Evolutionary conservation across 1,140 invertebrate species (phyloP).

Genomic region (Drosophila subpulchrella): DNA sequence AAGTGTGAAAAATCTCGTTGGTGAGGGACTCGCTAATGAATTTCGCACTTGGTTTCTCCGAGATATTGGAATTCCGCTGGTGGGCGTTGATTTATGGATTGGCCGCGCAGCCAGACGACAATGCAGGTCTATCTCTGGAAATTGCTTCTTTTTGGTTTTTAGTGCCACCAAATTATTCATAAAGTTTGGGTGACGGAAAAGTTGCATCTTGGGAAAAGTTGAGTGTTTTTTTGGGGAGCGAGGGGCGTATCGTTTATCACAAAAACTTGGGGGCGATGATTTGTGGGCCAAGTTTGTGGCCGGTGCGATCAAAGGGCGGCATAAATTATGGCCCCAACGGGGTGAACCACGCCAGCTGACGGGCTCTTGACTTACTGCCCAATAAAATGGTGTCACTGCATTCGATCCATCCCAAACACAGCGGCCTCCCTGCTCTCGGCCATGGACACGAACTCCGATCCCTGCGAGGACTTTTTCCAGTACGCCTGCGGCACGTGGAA

Average conservation of each 20-base stretch:
- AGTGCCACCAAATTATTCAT: not conserved
- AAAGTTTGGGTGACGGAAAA: conserved; percentile 28
- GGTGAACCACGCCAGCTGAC: conserved; percentile 16
- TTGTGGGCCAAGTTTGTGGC: conserved; percentile 42
- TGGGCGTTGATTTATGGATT: conserved; percentile 32
- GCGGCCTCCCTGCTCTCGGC: conserved; percentile 93
- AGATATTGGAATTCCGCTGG: not conserved
- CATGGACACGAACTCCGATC: conserved; percentile 92
- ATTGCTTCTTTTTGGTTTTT: not conserved
- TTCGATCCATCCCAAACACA: conserved; percentile 73
- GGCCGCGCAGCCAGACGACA: not conserved
- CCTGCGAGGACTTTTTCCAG: conserved; percentile 95
- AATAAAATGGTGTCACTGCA: not conserved
- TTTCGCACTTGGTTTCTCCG: not conserved
- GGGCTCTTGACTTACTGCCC: conserved; percentile 13
- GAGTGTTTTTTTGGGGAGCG: not conserved
- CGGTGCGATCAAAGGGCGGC: conserved; percentile 8
- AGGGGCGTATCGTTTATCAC: conserved; percentile 21
- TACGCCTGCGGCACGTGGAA: conserved; percentile 96
- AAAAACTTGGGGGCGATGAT: conserved; percentile 37
- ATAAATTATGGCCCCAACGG: conserved; percentile 26
- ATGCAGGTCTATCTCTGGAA: conserved; percentile 16
- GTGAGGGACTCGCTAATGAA: conserved; percentile 4
- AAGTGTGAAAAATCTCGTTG: not conserved
- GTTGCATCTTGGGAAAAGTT: conserved; percentile 11